phyloP scores from a whole-genome alignment of 1,140 invertebrate genomes.

The Macrocentrus cingulum region DNA sequence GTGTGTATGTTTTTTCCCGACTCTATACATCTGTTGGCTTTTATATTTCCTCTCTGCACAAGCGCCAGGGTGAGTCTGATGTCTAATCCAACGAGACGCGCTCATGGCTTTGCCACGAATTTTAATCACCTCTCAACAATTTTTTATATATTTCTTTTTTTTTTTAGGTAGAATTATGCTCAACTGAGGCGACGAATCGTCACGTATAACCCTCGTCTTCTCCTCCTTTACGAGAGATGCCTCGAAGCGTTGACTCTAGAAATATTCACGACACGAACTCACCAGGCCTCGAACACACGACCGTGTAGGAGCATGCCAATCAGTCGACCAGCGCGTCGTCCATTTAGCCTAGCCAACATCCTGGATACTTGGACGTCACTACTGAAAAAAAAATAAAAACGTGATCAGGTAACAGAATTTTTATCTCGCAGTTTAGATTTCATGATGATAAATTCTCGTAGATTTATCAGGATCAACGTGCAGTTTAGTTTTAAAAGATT shows the following conservation, averaged over 20 bases:
- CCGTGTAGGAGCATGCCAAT: constrained; percentile 14
- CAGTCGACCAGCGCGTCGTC: neutral
- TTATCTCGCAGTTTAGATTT: constrained; percentile 1
- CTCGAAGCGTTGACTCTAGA: neutral
- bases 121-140: neutral
- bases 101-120: neutral
- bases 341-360: constrained; percentile 1
- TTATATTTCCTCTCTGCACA: neutral
- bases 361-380: neutral
- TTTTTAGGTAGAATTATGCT: neutral
- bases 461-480: too few relatives aligned
- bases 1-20: neutral
- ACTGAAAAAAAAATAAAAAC: neutral
- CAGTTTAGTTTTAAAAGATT: too few relatives aligned
- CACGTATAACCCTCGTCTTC: neutral
- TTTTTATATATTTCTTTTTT: neutral
- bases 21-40: neutral
- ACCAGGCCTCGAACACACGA: neutral
- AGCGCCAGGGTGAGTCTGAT: neutral
- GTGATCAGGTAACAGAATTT: neutral
- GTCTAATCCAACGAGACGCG: neutral
- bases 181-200: constrained; percentile 3
- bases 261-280: constrained; percentile 7
- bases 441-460: neutral
- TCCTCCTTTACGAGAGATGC: neutral